phyloP scores from a whole-genome alignment of 2,797 vertebrate genomes.

The Acropternis orthonyx region DNA sequence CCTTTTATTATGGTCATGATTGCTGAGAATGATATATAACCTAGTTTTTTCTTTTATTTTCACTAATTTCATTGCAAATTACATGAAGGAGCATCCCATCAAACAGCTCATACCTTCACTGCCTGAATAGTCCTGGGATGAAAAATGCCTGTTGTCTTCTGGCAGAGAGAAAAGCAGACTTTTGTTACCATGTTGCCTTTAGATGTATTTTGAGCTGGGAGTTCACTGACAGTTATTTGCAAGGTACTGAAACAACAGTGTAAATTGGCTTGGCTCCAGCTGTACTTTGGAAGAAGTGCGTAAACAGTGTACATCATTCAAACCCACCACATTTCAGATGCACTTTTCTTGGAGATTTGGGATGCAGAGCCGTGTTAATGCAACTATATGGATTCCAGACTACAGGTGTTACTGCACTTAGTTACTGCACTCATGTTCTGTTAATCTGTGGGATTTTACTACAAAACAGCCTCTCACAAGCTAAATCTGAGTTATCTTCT shows the following conservation, averaged over 20 bases:
- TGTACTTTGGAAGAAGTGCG: neutral
- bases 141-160: neutral
- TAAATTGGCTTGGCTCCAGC: neutral
- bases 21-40: neutral
- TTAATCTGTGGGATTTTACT: neutral
- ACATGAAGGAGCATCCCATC: neutral
- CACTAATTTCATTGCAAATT: neutral
- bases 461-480: neutral
- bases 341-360: neutral
- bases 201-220: slow-evolving; percentile 47
- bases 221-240: slow-evolving; percentile 60
- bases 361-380: neutral
- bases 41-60: neutral
- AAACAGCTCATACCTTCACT: neutral
- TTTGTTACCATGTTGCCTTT: neutral
- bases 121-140: neutral
- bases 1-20: neutral
- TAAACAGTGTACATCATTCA: neutral
- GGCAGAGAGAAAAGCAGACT: neutral
- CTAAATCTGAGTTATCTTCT: neutral
- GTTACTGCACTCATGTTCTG: neutral
- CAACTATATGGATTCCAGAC: neutral
- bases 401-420: neutral
- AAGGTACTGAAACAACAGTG: neutral
- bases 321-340: neutral